Base-by-base conservation (phyloP, 1,140 invertebrate genomes). In the Telenomus remus region DNA sequence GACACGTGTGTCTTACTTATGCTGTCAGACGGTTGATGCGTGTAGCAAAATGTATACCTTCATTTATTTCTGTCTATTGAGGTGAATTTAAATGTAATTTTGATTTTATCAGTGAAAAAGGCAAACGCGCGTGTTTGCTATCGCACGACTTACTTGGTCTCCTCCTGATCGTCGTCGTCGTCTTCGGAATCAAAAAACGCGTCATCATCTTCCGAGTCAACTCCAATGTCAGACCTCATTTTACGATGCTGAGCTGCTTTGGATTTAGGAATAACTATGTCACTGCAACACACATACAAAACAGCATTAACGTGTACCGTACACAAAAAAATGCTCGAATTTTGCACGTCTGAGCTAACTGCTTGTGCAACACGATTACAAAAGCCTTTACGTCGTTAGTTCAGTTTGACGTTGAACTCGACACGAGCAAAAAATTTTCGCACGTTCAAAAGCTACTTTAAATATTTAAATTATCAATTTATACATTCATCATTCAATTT, bases 101-200 rank as follows among this genome's bases (percentile, higher is more conserved):
- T 27, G 19, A 27, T 27, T 27, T 27, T 27, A 27, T 27, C 19
- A 39, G 9, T 39, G 3, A 39, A 39, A 39, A 39, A 39, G 37
- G 14, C 44, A 47, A 47, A 15, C 13, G 13, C 15, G 12, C 4
- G 12, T 13, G 12, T 13, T 44, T 13, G 43, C 43, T 44, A 13
- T 44, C 12, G 13, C 6, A 11, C 0, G 19, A 84, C 85, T 89
- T 66, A 88, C 85, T 83, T 87, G 12, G 82, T 80, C 55, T 91
- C 90, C 16, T 91, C 90, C 71, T 89, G 90, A 79, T 92, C 91
- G 55, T 91, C 91, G 27, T 92, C 90, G 80, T 93, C 91, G 68
- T 92, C 91, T 77, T 92, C 91, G 11, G 91, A 91, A 81, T 94
- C 92, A 80, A 93, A 93, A 86, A 93, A 93, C 27, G 92, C 91